These are phyloP conservation scores for Coracias cyanogaster DNA, from an alignment of 2,797 vertebrate genomes.

Conservation along the genomic window DNA sequence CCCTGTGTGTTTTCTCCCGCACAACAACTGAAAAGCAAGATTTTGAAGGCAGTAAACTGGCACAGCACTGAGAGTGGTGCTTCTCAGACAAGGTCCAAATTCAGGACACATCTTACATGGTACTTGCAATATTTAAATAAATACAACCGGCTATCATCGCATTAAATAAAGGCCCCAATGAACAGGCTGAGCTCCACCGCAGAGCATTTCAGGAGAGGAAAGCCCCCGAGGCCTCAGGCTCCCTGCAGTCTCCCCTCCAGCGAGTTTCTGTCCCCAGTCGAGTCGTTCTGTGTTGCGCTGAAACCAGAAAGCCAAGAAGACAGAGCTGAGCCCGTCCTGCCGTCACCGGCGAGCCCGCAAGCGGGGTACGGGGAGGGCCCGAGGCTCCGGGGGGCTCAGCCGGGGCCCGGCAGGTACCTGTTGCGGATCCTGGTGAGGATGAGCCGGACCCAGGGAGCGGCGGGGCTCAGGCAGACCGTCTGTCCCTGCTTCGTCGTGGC, in stretches of 20 bases:
- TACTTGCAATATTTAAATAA: neutral
- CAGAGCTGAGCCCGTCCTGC: neutral
- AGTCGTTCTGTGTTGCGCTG: neutral
- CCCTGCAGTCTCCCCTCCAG: neutral
- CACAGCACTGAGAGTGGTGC: neutral
- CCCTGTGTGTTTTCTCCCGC: neutral
- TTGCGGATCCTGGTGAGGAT: neutral
- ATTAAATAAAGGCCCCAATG: neutral
- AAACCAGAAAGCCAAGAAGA: neutral
- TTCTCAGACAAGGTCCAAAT: neutral
- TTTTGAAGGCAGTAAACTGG: neutral
- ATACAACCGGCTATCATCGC: neutral
- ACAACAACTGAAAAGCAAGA: neutral
- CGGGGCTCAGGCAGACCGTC: neutral
- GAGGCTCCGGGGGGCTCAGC: too few species aligned
- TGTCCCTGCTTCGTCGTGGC: conserved; percentile 12
- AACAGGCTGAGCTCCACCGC: neutral
- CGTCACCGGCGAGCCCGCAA: too few species aligned
- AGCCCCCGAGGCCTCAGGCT: neutral
- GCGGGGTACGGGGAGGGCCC: too few species aligned
- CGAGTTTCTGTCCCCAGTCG: neutral
- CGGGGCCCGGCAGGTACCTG: neutral
- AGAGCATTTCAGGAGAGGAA: neutral
- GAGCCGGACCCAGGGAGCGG: neutral
- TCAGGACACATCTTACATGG: neutral